A percentile compares a stretch with the other conserved stretches of the same genome.
Conservation (phyloP, 2,888 invertebrate species). For the Tenthredo scrophulariae region DNA sequence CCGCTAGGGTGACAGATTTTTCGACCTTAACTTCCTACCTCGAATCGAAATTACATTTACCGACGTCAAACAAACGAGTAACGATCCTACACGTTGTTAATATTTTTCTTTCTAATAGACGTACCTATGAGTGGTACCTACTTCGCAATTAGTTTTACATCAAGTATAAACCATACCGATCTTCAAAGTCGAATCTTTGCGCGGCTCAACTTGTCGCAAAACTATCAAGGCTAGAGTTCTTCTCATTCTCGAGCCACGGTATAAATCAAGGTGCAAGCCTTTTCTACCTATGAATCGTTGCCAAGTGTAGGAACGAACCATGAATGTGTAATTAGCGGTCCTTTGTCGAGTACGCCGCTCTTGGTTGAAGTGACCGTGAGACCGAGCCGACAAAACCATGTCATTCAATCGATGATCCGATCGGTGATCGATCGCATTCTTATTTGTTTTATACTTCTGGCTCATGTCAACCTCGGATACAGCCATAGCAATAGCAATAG, state of each 20-base stretch:
- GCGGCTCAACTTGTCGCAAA: background rate
- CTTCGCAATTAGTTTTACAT: no score
- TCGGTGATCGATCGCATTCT: slow-evolving; percentile 60
- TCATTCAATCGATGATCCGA: slow-evolving; percentile 51
- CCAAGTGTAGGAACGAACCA: slow-evolving; percentile 32
- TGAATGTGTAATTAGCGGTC: slow-evolving; percentile 42
- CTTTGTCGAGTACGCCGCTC: slow-evolving; percentile 31
- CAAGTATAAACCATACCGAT: background rate
- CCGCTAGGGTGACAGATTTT: slow-evolving; percentile 47
- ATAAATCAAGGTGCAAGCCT: background rate
- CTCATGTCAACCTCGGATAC: background rate
- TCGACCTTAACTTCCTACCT: background rate
- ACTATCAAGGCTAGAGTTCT: background rate
- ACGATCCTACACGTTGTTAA: background rate
- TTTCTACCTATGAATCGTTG: background rate
- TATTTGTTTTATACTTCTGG: slow-evolving; percentile 69
- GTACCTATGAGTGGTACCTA: background rate
- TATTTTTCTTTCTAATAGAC: background rate
- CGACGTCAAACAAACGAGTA: background rate
- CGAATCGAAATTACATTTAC: slow-evolving; percentile 1
- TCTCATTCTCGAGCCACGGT: background rate
- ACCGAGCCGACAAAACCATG: slow-evolving; percentile 27
- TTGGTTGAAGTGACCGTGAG: slow-evolving; percentile 27
- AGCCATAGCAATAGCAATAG: background rate
- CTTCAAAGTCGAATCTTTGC: background rate